A percentile compares a stretch with the other conserved stretches of the same genome.
Evolutionary conservation across 2,888 invertebrate species (phyloP).

Genomic region (Acrobasis repandana): DNA sequence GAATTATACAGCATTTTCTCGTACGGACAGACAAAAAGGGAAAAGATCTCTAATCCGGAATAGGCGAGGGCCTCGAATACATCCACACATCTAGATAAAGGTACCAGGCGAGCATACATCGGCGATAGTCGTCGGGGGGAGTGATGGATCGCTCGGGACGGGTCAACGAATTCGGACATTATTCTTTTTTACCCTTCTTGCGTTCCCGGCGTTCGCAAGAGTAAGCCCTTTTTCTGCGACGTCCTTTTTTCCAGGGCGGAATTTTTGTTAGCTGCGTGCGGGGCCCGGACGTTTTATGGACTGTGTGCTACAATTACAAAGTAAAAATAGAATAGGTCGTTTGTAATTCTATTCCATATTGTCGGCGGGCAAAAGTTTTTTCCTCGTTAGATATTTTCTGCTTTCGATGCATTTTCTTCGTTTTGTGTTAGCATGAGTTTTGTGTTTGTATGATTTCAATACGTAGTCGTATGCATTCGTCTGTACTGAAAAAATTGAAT

Average conservation of each 20-base stretch:
- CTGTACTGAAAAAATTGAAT: no score
- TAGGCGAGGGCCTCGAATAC: conserved; percentile 61
- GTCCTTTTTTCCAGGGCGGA: conserved; percentile 74
- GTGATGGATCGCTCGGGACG: conserved; percentile 83
- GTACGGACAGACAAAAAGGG: conserved; percentile 53
- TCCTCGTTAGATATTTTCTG: conserved; percentile 37
- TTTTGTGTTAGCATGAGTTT: conserved; percentile 13
- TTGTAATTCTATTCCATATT: conserved; percentile 71
- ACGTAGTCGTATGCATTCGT: no score
- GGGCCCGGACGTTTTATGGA: conserved; percentile 73
- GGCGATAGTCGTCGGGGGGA: conserved; percentile 75
- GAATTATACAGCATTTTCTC: conserved; percentile 40
- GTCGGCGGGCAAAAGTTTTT: conserved; percentile 53
- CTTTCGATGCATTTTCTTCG: conserved; percentile 34
- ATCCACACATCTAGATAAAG: conserved; percentile 74
- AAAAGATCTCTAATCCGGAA: conserved; percentile 66
- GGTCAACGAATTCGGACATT: conserved; percentile 84
- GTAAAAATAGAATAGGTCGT: conserved; percentile 78
- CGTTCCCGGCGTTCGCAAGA: conserved; percentile 74
- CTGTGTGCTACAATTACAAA: conserved; percentile 78
- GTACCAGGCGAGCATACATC: conserved; percentile 58
- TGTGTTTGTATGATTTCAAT: no score
- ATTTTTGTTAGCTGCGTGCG: conserved; percentile 66
- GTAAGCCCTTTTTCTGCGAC: conserved; percentile 81
- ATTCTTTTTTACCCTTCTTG: conserved; percentile 84